Evolutionary conservation across 1,140 invertebrate species (phyloP), one percentile per base, ranked within the genome.

Genomic region (Drosophila eugracilis): DNA sequence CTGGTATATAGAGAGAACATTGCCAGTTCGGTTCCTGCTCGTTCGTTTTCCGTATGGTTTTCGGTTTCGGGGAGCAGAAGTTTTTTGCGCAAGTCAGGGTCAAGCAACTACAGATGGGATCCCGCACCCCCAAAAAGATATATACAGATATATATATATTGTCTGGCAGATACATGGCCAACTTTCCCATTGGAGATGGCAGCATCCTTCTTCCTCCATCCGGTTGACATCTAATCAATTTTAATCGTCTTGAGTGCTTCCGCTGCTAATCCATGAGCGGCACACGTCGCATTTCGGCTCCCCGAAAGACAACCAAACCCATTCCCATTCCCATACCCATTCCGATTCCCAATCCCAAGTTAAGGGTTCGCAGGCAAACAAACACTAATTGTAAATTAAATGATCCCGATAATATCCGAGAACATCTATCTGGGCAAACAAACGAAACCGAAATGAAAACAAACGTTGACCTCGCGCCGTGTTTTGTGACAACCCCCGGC

Each of bases 351-450:
- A 34, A 59, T 45, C 30, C 45, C 47, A 47, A 45, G 34, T 42
- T 22, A 14, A 19, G 14, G 37, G 42, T 28, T 41, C 47, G 24
- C 22, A 32, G 69, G 58, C 53, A 66, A 59, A 62, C 63, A 78
- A 42, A 57, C 79, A 86, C 83, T 88, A 88, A 88, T 88, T 88
- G 83, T 88, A 88, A 88, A 88, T 88, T 88, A 88, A 88, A 88
- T 88, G 83, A 88, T 88, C 83, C 83, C 80, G 83, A 88, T 88
- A 88, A 88, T 88, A 88, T 88, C 83, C 83, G 83, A 88, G 81
- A 83, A 86, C 81, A 85, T 85, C 81, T 77, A 85, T 67, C 60
- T 67, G 21, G 77, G 50, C 55, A 77, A 63, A 66, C 76, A 76
- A 81, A 81, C 72, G 52, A 73, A 80, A 70, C 76, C 76, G 59